A percentile compares a stretch with the other conserved stretches of the same genome.
phyloP scores from a whole-genome alignment of 2,797 vertebrate species.

The Manis crassicaudata region DNA sequence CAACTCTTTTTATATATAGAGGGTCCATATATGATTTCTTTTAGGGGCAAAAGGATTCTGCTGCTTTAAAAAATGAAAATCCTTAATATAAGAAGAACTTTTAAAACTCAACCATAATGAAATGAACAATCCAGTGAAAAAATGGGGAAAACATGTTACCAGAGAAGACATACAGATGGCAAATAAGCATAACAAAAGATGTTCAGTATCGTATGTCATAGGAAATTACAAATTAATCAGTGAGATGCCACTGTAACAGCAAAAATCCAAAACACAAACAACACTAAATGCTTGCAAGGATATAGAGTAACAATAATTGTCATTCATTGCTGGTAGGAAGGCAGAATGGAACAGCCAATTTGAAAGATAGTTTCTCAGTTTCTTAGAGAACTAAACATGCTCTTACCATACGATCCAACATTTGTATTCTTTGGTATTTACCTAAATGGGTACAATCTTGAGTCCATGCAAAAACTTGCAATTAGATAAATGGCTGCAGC shows the following conservation, averaged over 20 bases:
- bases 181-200: background rate
- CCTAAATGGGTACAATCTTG: conserved; percentile 15
- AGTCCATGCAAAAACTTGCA: background rate
- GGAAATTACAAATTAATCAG: background rate
- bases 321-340: background rate
- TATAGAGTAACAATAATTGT: background rate
- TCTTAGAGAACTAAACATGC: conserved; percentile 32
- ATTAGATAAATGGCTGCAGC: background rate
- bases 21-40: background rate
- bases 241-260: background rate
- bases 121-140: background rate
- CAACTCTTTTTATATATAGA: background rate
- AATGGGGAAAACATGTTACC: background rate
- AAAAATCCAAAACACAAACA: background rate
- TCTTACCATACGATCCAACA: background rate
- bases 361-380: background rate
- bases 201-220: background rate
- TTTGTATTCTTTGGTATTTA: background rate
- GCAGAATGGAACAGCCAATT: background rate
- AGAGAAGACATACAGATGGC: background rate
- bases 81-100: conserved; percentile 1
- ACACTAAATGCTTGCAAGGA: background rate
- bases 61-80: conserved; percentile 12
- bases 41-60: background rate
- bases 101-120: background rate